These are phyloP conservation scores for Heterodera schachtii DNA, from an alignment of 1,140 invertebrate genomes.

Conservation along the genomic window DNA sequence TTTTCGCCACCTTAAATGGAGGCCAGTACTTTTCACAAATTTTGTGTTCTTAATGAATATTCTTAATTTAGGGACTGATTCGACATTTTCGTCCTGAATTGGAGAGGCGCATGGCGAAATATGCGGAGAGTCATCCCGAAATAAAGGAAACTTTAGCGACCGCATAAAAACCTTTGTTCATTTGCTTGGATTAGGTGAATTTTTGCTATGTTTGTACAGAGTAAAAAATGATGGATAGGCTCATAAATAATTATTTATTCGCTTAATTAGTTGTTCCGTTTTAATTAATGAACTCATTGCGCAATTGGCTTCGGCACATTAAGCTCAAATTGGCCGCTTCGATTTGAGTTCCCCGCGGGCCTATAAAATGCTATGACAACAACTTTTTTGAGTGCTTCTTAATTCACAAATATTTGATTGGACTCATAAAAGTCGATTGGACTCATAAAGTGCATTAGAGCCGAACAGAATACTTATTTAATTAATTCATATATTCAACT, in stretches of 20 bases:
- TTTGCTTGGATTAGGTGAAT: neutral
- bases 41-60: conserved; percentile 21
- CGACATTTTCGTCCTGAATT: conserved; percentile 94
- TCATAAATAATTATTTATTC: neutral
- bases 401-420: too few species aligned
- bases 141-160: neutral
- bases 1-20: conserved; percentile 45
- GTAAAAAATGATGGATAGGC: neutral
- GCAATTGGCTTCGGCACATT: conserved; percentile 50
- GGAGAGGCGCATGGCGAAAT: conserved; percentile 72
- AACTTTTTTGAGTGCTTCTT: conserved; percentile 28
- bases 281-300: neutral
- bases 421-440: too few species aligned
- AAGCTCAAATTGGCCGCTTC: conserved; percentile 59
- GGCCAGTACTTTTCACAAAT: conserved; percentile 33
- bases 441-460: too few species aligned
- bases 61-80: conserved; percentile 78
- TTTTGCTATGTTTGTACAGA: neutral
- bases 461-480: too few species aligned
- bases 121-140: conserved; percentile 46
- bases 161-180: neutral
- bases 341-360: conserved; percentile 61
- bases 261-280: too few species aligned
- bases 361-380: conserved; percentile 64
- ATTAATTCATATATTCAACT: too few species aligned